These are phyloP conservation scores for Apeltes quadracus DNA, from an alignment of 2,113 vertebrate species.

Conservation along the genomic window DNA sequence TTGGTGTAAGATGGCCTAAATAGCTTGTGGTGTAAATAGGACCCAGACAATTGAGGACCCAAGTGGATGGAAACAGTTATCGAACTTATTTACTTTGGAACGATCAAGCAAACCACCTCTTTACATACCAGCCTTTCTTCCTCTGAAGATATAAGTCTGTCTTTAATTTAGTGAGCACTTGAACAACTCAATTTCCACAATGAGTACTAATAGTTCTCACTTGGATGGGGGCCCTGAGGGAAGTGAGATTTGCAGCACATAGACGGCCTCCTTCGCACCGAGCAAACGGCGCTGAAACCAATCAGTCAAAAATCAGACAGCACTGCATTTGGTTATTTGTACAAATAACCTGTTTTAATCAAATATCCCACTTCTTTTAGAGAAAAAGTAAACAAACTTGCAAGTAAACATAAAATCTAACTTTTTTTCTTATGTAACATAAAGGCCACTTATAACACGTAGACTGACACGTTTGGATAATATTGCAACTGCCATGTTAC, in stretches of 20 bases:
- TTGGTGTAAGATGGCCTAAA: conserved; percentile 65
- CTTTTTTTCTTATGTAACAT: background rate
- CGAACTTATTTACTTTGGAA: conserved; percentile 74
- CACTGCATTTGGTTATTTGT: conserved; percentile 34
- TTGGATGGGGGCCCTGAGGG: conserved; percentile 43
- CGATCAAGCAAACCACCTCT: conserved; percentile 71
- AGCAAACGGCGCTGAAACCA: conserved; percentile 44
- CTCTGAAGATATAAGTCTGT: conserved; percentile 60
- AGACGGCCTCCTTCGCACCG: conserved; percentile 40
- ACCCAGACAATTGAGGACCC: conserved; percentile 64
- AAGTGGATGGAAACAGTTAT: conserved; percentile 78
- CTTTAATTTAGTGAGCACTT: conserved; percentile 73
- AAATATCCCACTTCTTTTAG: too few relatives aligned
- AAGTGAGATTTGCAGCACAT: conserved; percentile 37
- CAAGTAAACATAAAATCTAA: background rate
- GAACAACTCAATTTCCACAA: conserved; percentile 62
- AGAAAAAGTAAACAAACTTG: too few relatives aligned
- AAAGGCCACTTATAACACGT: background rate
- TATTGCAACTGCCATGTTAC: background rate
- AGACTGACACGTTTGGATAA: background rate
- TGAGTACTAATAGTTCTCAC: conserved; percentile 65
- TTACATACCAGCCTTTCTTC: conserved; percentile 59
- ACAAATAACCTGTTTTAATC: conserved; percentile 24
- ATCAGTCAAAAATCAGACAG: conserved; percentile 50
- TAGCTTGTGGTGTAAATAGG: conserved; percentile 72